A percentile compares a stretch with the other conserved stretches of the same genome.
These are phyloP conservation scores for Thunnus albacares DNA, from an alignment of 2,797 vertebrate species.

Conservation along the genomic window DNA sequence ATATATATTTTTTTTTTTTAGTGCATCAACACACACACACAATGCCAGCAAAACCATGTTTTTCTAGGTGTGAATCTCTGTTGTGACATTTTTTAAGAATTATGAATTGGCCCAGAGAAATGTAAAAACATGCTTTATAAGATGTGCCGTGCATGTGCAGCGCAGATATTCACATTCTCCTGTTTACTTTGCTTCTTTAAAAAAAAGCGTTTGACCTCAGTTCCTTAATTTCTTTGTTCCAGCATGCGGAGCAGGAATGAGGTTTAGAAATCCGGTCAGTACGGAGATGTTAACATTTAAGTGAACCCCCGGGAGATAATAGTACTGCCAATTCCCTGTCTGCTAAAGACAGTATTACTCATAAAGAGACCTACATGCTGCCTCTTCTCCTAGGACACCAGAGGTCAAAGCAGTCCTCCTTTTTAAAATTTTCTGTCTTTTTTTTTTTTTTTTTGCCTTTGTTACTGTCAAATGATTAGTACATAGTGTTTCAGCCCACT, in stretches of 20 bases:
- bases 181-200: conserved; percentile 2
- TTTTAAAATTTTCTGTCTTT: conserved; percentile 37
- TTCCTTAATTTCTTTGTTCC: conserved; percentile 15
- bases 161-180: not conserved
- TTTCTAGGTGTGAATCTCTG: not conserved
- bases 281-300: conserved; percentile 57
- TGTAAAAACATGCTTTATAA: not conserved
- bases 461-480: conserved; percentile 77
- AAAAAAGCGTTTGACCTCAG: not conserved
- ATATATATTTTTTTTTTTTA: too few species aligned
- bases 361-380: conserved; percentile 44
- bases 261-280: conserved; percentile 38
- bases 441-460: conserved; percentile 39
- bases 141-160: not conserved
- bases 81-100: not conserved
- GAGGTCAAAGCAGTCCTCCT: conserved; percentile 64
- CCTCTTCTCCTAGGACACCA: conserved; percentile 51
- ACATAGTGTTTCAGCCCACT: conserved; percentile 76
- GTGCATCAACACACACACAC: too few species aligned
- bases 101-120: not conserved
- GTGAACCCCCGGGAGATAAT: conserved; percentile 40
- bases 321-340: conserved; percentile 23
- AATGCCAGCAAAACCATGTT: too few species aligned
- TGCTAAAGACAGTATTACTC: conserved; percentile 51
- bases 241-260: conserved; percentile 21